Evolutionary conservation across 1,140 invertebrate genomes (phyloP).

Genomic region (Zelostemma sp.): DNA sequence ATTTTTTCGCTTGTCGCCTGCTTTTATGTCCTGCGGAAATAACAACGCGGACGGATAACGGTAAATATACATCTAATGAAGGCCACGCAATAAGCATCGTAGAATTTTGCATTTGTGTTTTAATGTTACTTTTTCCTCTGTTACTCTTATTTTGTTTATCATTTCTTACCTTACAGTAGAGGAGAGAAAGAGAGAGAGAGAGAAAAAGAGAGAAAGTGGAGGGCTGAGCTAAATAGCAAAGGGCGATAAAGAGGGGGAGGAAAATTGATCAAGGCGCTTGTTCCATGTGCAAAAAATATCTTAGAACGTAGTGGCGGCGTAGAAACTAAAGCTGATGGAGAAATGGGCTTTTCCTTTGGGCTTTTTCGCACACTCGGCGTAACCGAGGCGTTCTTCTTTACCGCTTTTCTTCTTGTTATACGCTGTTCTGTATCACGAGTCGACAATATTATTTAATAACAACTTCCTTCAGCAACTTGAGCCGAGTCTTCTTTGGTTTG

Average conservation of each 20-base stretch:
- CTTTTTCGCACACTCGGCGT: slow-evolving; percentile 48
- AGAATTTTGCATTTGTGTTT: slow-evolving; percentile 29
- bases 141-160: slow-evolving; percentile 7
- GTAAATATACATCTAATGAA: slow-evolving; percentile 62
- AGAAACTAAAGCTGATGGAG: slow-evolving; percentile 49
- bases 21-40: slow-evolving; percentile 58
- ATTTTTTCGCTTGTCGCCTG: slow-evolving; percentile 60
- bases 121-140: slow-evolving; percentile 6
- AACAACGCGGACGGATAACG: slow-evolving; percentile 56
- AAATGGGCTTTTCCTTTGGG: slow-evolving; percentile 53
- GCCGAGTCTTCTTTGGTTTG: slow-evolving; percentile 24
- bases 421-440: slow-evolving; percentile 19
- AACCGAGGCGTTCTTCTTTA: slow-evolving; percentile 36
- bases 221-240: slow-evolving; percentile 1
- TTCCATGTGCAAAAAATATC: slow-evolving; percentile 14
- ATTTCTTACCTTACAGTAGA: no score
- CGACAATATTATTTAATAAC: slow-evolving; percentile 14
- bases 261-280: slow-evolving; percentile 17
- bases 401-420: slow-evolving; percentile 35
- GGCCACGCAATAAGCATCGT: slow-evolving; percentile 40
- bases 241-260: neutral
- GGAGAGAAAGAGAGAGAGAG: neutral
- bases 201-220: slow-evolving; percentile 2
- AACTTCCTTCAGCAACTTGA: slow-evolving; percentile 7
- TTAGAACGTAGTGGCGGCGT: slow-evolving; percentile 21